Evolutionary conservation across 2,113 vertebrate species (phyloP).

Genomic region (Ursus arctos): DNA sequence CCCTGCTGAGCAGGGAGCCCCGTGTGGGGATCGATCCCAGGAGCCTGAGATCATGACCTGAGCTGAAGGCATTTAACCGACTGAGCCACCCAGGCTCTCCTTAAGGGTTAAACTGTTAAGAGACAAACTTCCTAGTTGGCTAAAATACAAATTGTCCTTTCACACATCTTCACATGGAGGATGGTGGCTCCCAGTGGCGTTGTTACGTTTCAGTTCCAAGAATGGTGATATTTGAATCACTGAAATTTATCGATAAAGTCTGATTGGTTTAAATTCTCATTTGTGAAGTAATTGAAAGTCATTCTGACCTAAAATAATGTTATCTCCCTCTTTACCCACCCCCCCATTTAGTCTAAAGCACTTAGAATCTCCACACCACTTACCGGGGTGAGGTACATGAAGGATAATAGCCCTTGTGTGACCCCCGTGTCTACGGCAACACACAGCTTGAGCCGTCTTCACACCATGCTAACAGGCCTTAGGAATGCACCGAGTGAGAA

Average conservation of each 20-base stretch:
- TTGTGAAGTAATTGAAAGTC: constrained; percentile 3
- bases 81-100: neutral
- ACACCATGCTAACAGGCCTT: constrained; percentile 93
- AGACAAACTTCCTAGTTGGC: neutral
- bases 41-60: neutral
- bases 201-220: neutral
- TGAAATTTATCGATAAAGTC: neutral
- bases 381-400: constrained; percentile 91
- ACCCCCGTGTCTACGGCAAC: constrained; percentile 92
- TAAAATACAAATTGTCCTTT: constrained; percentile 1
- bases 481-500: constrained; percentile 92
- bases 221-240: neutral
- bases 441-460: constrained; percentile 94
- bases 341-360: constrained; percentile 87
- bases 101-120: constrained; percentile 15
- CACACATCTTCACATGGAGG: neutral
- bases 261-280: neutral
- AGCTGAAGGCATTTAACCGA: neutral
- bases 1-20: too few relatives aligned
- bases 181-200: neutral
- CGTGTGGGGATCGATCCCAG: neutral
- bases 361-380: constrained; percentile 92
- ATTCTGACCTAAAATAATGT: constrained; percentile 39
- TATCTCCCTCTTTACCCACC: neutral
- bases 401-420: constrained; percentile 87